These are phyloP conservation scores for Eurystomus gularis DNA, from an alignment of 2,113 vertebrate species.

Conservation along the genomic window DNA sequence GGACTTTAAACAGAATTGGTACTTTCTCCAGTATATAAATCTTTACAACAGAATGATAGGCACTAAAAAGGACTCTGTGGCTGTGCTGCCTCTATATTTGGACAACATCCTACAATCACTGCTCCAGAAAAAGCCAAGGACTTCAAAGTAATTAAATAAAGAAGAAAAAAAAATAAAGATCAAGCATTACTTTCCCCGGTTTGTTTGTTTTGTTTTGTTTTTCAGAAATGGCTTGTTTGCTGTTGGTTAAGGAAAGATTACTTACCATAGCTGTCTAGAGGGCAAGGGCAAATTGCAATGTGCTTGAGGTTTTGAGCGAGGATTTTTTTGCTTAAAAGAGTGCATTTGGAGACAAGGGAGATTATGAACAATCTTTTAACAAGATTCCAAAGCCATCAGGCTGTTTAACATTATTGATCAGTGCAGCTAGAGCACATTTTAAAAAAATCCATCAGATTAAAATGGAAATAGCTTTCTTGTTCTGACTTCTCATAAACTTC, in stretches of 20 bases:
- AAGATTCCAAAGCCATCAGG: background rate
- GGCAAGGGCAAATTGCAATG: background rate
- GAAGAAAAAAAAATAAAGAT: background rate
- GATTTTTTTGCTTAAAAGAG: background rate
- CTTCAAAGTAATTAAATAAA: background rate
- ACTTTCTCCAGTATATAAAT: background rate
- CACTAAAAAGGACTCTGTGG: background rate
- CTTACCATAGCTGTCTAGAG: background rate
- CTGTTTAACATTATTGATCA: slow-evolving; percentile 45
- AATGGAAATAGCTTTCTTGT: background rate
- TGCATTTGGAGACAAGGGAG: slow-evolving; percentile 25
- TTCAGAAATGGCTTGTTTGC: background rate
- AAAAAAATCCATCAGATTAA: background rate
- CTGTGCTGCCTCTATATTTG: background rate
- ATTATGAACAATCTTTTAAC: slow-evolving; percentile 50
- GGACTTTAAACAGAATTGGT: background rate
- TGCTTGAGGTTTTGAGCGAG: background rate
- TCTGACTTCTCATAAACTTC: background rate
- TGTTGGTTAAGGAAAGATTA: background rate
- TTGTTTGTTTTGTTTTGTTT: background rate
- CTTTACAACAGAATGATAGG: background rate
- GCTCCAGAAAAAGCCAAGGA: background rate
- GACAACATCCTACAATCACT: background rate
- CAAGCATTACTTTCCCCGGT: background rate
- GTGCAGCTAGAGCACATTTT: background rate